Base-by-base conservation (phyloP, 2,888 invertebrate genomes). In the Lomographa bimaculata region DNA sequence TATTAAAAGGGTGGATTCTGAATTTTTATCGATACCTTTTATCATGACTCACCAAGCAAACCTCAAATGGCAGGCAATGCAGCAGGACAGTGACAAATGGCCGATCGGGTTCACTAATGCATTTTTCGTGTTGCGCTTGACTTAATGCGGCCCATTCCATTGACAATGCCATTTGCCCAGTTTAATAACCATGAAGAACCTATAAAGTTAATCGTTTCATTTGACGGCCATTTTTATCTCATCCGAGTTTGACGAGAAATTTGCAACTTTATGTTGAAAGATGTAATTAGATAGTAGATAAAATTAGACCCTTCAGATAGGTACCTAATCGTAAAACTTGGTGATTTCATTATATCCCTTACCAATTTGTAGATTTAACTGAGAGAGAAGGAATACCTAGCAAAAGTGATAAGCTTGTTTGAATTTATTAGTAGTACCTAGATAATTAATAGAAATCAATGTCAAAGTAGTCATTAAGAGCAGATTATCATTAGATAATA, bases 61-160 rank as follows among this genome's bases (percentile, higher is more conserved):
- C 9, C 25, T 16, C 20, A 20, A 32, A 14, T 26, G 17, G 23
- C 21, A 23, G 20, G 14, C 16, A 19, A 28, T 20, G 21, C 56
- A 55, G 50, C 64, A 68, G 76, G 76, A 78, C 80, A 79, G 71
- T 80, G 83, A 86, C 70, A 71, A 79, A 86, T 81, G 73, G 69
- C 52, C 68, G 59, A 60, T 57, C 56, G 51, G 58, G 37, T 50
- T 60, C 59, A 57, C 78, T 87, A 89, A 89, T 89, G 89, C 87
- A 87, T 85, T 87, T 87, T 86, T 84, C 89, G 81, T 87, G 87
- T 85, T 86, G 85, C 87, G 85, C 84, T 87, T 82, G 87, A 84
- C 83, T 86, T 84, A 86, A 87, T 86, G 79, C 75, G 70, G 61
- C 64, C 20, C 64, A 66, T 71, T 71, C 64, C 68, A 67, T 64